Evolutionary conservation across 2,797 vertebrate species (phyloP).

Genomic region (Miichthys miiuy): DNA sequence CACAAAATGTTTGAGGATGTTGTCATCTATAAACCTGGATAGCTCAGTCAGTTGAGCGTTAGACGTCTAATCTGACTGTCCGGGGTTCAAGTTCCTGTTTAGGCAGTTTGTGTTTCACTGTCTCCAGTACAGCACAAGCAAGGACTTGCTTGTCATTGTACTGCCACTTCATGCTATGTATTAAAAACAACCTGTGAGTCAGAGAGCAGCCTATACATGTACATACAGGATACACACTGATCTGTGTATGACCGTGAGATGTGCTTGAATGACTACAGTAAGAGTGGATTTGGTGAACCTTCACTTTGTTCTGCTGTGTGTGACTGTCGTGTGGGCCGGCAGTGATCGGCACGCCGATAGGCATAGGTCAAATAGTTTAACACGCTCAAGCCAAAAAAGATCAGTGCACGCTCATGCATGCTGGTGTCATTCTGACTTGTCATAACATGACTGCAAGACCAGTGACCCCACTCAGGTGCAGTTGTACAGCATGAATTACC

Average conservation of each 20-base stretch:
- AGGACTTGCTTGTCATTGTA: not conserved
- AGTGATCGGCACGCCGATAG: constrained; percentile 10
- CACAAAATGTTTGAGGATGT: not conserved
- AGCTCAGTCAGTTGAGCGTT: constrained; percentile 15
- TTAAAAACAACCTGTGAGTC: no score
- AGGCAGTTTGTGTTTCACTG: not conserved
- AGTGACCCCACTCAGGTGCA: constrained; percentile 9
- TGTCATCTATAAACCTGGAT: not conserved
- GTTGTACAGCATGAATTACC: not conserved
- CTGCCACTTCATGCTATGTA: no score
- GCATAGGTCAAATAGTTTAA: constrained; percentile 33
- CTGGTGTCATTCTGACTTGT: constrained; percentile 1
- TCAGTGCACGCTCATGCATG: not conserved
- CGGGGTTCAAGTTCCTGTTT: constrained; percentile 24
- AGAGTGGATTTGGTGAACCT: constrained; percentile 39
- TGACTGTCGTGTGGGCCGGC: constrained; percentile 20
- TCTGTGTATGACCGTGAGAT: constrained; percentile 2
- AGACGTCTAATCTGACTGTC: constrained; percentile 17
- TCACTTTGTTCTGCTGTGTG: constrained; percentile 23
- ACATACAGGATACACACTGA: not conserved
- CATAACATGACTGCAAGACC: constrained; percentile 1
- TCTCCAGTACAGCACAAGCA: not conserved
- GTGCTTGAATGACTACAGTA: constrained; percentile 4
- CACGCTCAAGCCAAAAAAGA: constrained; percentile 17
- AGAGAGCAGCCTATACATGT: not conserved